These are phyloP conservation scores for Vulpes lagopus DNA, from an alignment of 2,113 vertebrate genomes.

Conservation along the genomic window DNA sequence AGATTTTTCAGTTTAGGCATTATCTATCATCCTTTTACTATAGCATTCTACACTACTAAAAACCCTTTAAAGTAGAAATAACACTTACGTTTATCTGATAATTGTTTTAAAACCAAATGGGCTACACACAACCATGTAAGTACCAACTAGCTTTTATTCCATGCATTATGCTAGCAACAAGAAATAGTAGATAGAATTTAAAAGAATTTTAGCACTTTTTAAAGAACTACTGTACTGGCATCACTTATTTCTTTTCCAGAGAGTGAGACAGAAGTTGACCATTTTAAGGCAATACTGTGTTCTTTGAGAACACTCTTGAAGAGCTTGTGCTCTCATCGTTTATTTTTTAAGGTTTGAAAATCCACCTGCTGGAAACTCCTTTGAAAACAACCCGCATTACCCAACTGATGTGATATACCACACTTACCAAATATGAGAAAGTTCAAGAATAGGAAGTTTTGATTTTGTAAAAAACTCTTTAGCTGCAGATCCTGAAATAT, in stretches of 20 bases:
- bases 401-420: slow-evolving; percentile 57
- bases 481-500: slow-evolving; percentile 96
- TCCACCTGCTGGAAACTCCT: slow-evolving; percentile 51
- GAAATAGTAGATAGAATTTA: not conserved
- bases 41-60: not conserved
- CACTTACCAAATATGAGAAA: slow-evolving; percentile 99
- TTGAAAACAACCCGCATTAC: slow-evolving; percentile 48
- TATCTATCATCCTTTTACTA: not conserved
- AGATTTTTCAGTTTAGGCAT: slow-evolving; percentile 35
- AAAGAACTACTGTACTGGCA: not conserved
- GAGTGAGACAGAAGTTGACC: not conserved
- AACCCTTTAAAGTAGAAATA: not conserved
- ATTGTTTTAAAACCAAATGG: slow-evolving; percentile 47
- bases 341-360: slow-evolving; percentile 45
- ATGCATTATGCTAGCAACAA: slow-evolving; percentile 16
- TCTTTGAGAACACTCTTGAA: slow-evolving; percentile 3
- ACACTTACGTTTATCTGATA: slow-evolving; percentile 3
- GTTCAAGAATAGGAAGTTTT: slow-evolving; percentile 98
- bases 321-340: slow-evolving; percentile 10
- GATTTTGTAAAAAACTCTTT: slow-evolving; percentile 99
- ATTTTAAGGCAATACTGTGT: not conserved
- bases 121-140: not conserved
- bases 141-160: not conserved
- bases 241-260: slow-evolving; percentile 33
- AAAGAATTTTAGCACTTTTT: not conserved